Conservation (phyloP, 2,113 vertebrate genomes). For the Antennarius striatus region DNA sequence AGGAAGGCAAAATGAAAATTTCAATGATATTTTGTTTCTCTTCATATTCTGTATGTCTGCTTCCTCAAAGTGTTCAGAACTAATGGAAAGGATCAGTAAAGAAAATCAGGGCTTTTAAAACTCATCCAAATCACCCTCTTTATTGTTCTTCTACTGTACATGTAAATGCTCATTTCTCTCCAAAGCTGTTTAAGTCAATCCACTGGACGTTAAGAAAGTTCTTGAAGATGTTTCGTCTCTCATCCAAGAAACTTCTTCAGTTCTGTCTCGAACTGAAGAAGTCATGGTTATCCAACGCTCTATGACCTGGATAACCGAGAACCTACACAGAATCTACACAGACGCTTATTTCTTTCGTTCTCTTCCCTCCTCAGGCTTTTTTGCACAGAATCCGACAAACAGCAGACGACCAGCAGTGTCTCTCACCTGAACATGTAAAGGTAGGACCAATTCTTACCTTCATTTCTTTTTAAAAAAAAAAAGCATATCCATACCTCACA, state of each 20-base stretch:
- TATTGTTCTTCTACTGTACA: slow-evolving; percentile 14
- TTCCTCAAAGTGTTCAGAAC: slow-evolving; percentile 31
- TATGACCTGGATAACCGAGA: not conserved
- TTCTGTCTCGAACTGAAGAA: too few relatives aligned
- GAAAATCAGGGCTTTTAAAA: slow-evolving; percentile 1
- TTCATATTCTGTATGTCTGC: not conserved
- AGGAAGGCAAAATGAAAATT: too few relatives aligned
- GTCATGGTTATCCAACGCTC: too few relatives aligned
- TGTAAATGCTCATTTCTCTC: not conserved
- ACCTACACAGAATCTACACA: not conserved
- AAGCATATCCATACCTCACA: not conserved
- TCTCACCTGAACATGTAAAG: slow-evolving; percentile 96
- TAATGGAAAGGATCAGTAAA: not conserved
- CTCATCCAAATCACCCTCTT: too few relatives aligned
- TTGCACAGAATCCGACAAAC: slow-evolving; percentile 93
- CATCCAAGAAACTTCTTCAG: too few relatives aligned
- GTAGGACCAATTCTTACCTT: slow-evolving; percentile 66
- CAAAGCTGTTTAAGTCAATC: not conserved
- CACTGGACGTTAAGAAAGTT: too few relatives aligned
- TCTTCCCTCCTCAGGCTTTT: slow-evolving; percentile 84
- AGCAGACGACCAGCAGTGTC: slow-evolving; percentile 90
- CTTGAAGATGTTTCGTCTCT: too few relatives aligned
- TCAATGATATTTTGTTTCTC: too few relatives aligned
- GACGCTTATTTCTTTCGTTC: not conserved
- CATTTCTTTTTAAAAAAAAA: not conserved